A percentile compares a stretch with the other conserved stretches of the same genome.
These are phyloP conservation scores for Strigamia transsilvanica DNA, from an alignment of 2,888 invertebrate genomes.

Conservation along the genomic window DNA sequence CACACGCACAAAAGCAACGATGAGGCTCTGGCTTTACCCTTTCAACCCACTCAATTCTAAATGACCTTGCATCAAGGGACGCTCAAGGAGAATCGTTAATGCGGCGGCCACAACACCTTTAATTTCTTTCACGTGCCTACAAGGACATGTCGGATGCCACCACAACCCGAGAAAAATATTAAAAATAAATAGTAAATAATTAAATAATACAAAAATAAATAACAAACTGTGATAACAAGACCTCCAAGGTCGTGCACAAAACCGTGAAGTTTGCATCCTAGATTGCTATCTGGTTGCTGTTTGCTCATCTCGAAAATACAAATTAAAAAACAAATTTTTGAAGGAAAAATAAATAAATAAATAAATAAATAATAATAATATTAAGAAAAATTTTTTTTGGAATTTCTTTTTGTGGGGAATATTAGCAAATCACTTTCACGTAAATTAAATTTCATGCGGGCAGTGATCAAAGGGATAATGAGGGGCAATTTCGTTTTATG, in stretches of 20 bases:
- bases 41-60: conserved; percentile 7
- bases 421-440: too few relatives aligned
- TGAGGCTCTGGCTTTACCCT: background rate
- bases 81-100: background rate
- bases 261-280: background rate
- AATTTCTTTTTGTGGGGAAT: too few relatives aligned
- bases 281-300: background rate
- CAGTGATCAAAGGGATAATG: background rate
- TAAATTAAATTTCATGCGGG: conserved; percentile 10
- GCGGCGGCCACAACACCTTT: background rate
- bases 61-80: conserved; percentile 12
- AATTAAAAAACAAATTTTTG: too few relatives aligned
- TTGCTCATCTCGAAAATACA: background rate
- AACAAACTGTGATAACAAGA: background rate
- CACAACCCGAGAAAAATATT: too few relatives aligned
- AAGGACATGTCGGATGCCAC: conserved; percentile 13
- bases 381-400: too few relatives aligned
- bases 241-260: background rate
- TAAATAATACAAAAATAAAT: too few relatives aligned
- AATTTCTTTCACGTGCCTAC: background rate
- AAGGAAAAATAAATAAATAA: too few relatives aligned
- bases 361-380: too few relatives aligned
- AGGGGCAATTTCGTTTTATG: background rate
- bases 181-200: too few relatives aligned
- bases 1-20: background rate